Conservation (phyloP, 1,140 invertebrate species). For the Eueides isabella region DNA sequence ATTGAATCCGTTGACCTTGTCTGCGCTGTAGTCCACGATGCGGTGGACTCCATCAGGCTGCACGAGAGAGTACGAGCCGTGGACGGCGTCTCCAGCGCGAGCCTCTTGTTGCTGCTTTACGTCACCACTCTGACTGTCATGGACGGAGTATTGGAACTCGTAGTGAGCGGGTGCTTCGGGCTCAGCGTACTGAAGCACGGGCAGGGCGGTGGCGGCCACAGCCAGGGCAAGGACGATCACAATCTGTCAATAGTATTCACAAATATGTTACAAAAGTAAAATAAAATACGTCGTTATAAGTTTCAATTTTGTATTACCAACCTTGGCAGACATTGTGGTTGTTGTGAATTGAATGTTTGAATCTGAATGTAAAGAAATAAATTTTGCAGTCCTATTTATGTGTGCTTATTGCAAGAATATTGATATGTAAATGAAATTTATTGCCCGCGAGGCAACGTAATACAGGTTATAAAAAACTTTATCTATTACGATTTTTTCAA, state of each 20-base stretch:
- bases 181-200: slow-evolving; percentile 64
- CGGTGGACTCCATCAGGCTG: slow-evolving; percentile 83
- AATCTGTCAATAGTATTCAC: slow-evolving; percentile 51
- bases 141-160: slow-evolving; percentile 86
- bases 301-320: slow-evolving; percentile 30
- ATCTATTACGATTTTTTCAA: too few relatives aligned
- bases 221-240: slow-evolving; percentile 57
- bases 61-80: slow-evolving; percentile 83
- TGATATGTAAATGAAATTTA: not conserved
- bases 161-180: slow-evolving; percentile 84
- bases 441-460: not conserved
- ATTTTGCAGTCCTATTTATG: not conserved
- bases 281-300: not conserved
- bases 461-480: too few relatives aligned
- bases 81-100: slow-evolving; percentile 83
- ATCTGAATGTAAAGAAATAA: slow-evolving; percentile 16
- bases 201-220: slow-evolving; percentile 57
- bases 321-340: slow-evolving; percentile 59
- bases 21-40: slow-evolving; percentile 84
- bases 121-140: slow-evolving; percentile 82
- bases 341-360: slow-evolving; percentile 40
- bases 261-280: not conserved
- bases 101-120: slow-evolving; percentile 75
- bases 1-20: slow-evolving; percentile 63
- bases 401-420: not conserved